These are phyloP conservation scores for Potamarius usumacintae DNA, from an alignment of 2,113 vertebrate species.

Conservation along the genomic window DNA sequence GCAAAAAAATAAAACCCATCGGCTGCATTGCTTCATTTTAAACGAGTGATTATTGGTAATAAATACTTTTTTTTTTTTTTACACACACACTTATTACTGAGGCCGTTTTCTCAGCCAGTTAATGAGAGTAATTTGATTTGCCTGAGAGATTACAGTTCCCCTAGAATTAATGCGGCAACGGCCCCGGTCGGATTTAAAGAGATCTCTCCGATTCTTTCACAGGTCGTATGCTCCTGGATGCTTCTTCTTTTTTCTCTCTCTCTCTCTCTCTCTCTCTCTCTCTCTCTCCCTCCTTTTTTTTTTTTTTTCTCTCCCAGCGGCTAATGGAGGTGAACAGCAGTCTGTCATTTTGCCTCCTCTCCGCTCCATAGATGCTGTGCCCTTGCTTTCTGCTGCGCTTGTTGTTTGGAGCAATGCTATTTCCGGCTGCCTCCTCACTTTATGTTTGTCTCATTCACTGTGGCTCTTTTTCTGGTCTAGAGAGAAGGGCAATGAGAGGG, in stretches of 20 bases:
- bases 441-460: constrained; percentile 51
- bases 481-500: constrained; percentile 42
- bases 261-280: constrained; percentile 62
- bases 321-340: constrained; percentile 99
- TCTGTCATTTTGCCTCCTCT: constrained; percentile 85
- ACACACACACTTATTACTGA: constrained; percentile 91
- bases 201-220: constrained; percentile 99
- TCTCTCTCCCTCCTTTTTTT: neutral
- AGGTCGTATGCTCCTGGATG: constrained; percentile 97
- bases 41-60: constrained; percentile 95
- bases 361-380: constrained; percentile 86
- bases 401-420: constrained; percentile 79
- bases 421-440: constrained; percentile 59
- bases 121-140: constrained; percentile 99
- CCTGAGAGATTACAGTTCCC: constrained; percentile 98
- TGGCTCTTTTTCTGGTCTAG: constrained; percentile 39
- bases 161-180: constrained; percentile 99
- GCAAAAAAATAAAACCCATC: constrained; percentile 76
- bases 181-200: constrained; percentile 96
- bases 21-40: constrained; percentile 72
- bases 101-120: constrained; percentile 96
- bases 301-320: constrained; percentile 80
- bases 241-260: constrained; percentile 63
- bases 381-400: constrained; percentile 92
- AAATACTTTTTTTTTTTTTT: constrained; percentile 82